Evolutionary conservation across 2,797 vertebrate genomes (phyloP).

Genomic region (Pipistrellus kuhlii): DNA sequence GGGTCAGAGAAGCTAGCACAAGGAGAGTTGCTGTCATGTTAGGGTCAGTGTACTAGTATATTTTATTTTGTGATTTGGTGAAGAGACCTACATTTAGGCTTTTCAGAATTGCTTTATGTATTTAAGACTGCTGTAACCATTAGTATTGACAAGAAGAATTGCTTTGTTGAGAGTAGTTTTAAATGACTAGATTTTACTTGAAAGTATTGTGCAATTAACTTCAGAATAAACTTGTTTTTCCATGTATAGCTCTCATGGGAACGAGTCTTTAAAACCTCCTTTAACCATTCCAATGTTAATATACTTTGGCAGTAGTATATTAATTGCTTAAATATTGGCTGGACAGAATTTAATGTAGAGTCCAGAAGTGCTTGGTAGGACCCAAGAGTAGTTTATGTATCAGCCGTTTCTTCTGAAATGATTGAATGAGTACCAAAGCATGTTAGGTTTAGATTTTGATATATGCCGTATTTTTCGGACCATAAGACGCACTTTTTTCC

Average conservation of each 20-base stretch:
- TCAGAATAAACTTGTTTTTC: constrained; percentile 55
- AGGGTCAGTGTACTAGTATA: neutral
- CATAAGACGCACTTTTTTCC: too few relatives aligned
- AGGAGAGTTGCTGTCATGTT: neutral
- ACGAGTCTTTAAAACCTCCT: constrained; percentile 59
- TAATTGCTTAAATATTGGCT: constrained; percentile 47
- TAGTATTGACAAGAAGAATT: constrained; percentile 43
- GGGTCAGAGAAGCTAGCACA: neutral
- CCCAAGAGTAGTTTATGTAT: neutral
- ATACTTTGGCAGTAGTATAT: constrained; percentile 10
- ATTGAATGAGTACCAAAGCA: constrained; percentile 23
- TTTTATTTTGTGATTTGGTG: constrained; percentile 54
- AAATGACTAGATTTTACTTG: constrained; percentile 42
- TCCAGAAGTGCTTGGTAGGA: constrained; percentile 28
- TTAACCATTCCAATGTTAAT: constrained; percentile 33
- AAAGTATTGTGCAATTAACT: constrained; percentile 28
- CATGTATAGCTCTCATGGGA: constrained; percentile 15
- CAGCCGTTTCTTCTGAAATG: constrained; percentile 52
- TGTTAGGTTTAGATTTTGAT: constrained; percentile 12
- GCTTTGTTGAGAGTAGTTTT: constrained; percentile 50
- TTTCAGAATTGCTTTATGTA: constrained; percentile 21
- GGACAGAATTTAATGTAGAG: constrained; percentile 36
- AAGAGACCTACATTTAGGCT: constrained; percentile 5
- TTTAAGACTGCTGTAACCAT: constrained; percentile 29
- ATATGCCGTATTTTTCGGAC: too few relatives aligned